phyloP scores from a whole-genome alignment of 2,797 vertebrate species.

The Neostethus bicornis region DNA sequence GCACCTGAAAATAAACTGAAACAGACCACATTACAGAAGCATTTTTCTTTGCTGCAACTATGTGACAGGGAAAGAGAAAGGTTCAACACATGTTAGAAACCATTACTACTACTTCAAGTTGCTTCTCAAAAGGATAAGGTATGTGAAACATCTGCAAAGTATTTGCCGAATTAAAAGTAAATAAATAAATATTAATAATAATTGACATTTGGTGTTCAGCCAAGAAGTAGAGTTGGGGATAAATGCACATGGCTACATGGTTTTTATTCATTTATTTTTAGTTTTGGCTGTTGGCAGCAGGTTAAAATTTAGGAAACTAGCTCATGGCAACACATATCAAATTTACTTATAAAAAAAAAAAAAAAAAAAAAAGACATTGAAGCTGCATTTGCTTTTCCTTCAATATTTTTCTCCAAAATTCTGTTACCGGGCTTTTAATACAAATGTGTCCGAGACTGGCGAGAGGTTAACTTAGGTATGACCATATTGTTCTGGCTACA shows the following conservation, averaged over 20 bases:
- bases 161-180: slow-evolving; percentile 82
- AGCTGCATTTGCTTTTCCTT: slow-evolving; percentile 41
- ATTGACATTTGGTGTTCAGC: slow-evolving; percentile 71
- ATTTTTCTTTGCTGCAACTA: slow-evolving; percentile 44
- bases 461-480: slow-evolving; percentile 67
- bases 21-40: slow-evolving; percentile 45
- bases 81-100: slow-evolving; percentile 47
- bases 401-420: slow-evolving; percentile 48
- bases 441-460: slow-evolving; percentile 65
- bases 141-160: slow-evolving; percentile 80
- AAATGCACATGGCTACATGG: slow-evolving; percentile 78
- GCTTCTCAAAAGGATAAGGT: slow-evolving; percentile 53
- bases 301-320: slow-evolving; percentile 72
- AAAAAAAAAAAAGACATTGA: slow-evolving; percentile 52
- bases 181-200: slow-evolving; percentile 83
- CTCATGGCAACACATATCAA: slow-evolving; percentile 70
- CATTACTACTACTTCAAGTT: slow-evolving; percentile 49
- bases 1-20: slow-evolving; percentile 78
- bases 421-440: slow-evolving; percentile 61
- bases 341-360: slow-evolving; percentile 78
- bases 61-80: slow-evolving; percentile 13
- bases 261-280: slow-evolving; percentile 75
- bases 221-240: slow-evolving; percentile 76
- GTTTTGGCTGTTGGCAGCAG: slow-evolving; percentile 71
- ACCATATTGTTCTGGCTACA: slow-evolving; percentile 62